phyloP scores from a whole-genome alignment of 2,888 invertebrate genomes.

The Leptopilina syphax region DNA sequence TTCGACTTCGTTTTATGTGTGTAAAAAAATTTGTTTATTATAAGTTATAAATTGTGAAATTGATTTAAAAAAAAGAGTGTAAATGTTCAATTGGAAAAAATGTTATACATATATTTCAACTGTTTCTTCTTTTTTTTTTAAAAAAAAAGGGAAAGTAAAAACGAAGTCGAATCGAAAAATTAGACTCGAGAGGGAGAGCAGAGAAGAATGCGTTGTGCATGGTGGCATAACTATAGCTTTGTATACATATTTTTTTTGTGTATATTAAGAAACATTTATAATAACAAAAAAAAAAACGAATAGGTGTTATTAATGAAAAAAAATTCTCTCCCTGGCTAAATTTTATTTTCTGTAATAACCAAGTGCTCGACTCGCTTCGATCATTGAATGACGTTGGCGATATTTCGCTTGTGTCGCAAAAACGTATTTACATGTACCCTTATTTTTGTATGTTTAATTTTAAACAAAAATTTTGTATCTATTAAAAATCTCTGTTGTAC shows the following conservation, averaged over 20 bases:
- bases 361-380: constrained; percentile 55
- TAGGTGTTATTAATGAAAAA: constrained; percentile 61
- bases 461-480: constrained; percentile 57
- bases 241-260: constrained; percentile 45
- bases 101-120: no score
- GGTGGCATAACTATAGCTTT: constrained; percentile 63
- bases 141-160: constrained; percentile 41
- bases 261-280: constrained; percentile 59
- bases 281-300: constrained; percentile 59
- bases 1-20: constrained; percentile 66
- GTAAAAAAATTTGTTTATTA: not conserved
- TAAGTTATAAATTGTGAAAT: constrained; percentile 11
- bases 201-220: constrained; percentile 57
- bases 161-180: constrained; percentile 69
- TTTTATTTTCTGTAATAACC: constrained; percentile 54
- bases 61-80: not conserved
- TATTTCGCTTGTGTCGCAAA: constrained; percentile 36
- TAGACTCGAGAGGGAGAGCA: constrained; percentile 62
- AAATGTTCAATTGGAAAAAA: no score
- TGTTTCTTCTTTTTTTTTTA: constrained; percentile 6
- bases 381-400: constrained; percentile 42
- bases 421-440: constrained; percentile 18
- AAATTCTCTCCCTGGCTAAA: constrained; percentile 53
- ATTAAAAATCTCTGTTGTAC: constrained; percentile 68
- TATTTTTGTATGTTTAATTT: constrained; percentile 48